These are phyloP conservation scores for Alcedo atthis DNA, from an alignment of 2,797 vertebrate species.

Conservation along the genomic window DNA sequence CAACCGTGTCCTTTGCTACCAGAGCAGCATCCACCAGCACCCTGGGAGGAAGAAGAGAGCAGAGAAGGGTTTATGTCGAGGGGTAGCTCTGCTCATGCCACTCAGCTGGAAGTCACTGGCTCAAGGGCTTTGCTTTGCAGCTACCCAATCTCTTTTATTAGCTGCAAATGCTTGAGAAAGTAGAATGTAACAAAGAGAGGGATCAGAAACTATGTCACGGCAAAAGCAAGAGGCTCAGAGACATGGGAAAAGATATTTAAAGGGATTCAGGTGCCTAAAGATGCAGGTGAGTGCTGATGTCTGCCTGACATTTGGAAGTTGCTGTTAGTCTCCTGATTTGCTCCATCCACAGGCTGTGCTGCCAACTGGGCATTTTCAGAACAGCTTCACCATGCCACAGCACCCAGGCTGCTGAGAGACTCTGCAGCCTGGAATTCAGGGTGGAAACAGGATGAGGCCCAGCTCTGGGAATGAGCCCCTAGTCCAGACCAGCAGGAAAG, in stretches of 20 bases:
- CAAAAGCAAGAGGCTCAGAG: not conserved
- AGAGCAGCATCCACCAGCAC: slow-evolving; percentile 85
- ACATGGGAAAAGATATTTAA: not conserved
- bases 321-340: not conserved
- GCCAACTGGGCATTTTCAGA: not conserved
- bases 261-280: not conserved
- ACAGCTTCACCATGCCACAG: not conserved
- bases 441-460: not conserved
- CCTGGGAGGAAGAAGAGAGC: slow-evolving; percentile 71
- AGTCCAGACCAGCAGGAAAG: not conserved
- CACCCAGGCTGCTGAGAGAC: not conserved
- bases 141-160: not conserved
- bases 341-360: not conserved
- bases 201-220: not conserved
- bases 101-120: not conserved
- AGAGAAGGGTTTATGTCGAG: slow-evolving; percentile 6
- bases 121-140: not conserved
- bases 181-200: not conserved
- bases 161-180: slow-evolving; percentile 11
- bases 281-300: not conserved
- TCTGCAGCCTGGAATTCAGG: accelerated
- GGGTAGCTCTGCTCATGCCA: slow-evolving; percentile 40
- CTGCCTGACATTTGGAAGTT: not conserved
- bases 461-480: accelerated
- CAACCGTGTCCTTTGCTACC: slow-evolving; percentile 89